Evolutionary conservation across 2,888 invertebrate species (phyloP), one percentile per base, ranked within the genome.

Genomic region (Cephus pygmeus): DNA sequence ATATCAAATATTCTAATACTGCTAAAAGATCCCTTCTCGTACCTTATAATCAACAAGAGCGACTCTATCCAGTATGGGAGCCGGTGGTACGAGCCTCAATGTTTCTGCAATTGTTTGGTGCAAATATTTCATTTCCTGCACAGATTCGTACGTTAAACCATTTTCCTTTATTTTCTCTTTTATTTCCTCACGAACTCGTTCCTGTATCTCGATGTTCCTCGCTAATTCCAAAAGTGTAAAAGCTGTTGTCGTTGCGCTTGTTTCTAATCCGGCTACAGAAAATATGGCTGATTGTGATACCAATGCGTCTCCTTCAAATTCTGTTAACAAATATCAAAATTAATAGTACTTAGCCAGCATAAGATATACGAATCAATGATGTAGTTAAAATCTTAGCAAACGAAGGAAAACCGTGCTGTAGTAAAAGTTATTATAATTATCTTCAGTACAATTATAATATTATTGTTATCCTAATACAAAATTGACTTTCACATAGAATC

Each of bases 211-310:
- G 11, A 88, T 87, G 11, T 87, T 34, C 69, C 83, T 87, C 0
- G 90, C 88, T 4, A 90, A 80, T 73, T 90, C 88, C 69, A 79
- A 82, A 1, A 90, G 81, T 0, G 86, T 77, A 30, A 86, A 85
- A 1, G 82, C 74, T 71, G 89, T 86, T 3, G 88, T 89, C 2
- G 84, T 75, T 0, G 87, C 76, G 34, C 84, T 87, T 9, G 88
- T 85, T 74, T 89, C 89, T 3, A 86, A 81, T 11, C 88, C 90
- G 34, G 90, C 90, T 1, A 88, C 56, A 33, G 88, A 89, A 75
- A 90, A 87, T 31, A 90, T 86, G 1, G 82, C 83, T 0, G 90
- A 85, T 69, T 90, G 90, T 0, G 87, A 87, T 3, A 90, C 40
- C 12, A 90, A 81, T 0, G 69, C 77, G 36, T 90, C 90, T 0